Evolutionary conservation across 2,888 invertebrate genomes (phyloP).

Genomic region (Priocnemis perturbator): DNA sequence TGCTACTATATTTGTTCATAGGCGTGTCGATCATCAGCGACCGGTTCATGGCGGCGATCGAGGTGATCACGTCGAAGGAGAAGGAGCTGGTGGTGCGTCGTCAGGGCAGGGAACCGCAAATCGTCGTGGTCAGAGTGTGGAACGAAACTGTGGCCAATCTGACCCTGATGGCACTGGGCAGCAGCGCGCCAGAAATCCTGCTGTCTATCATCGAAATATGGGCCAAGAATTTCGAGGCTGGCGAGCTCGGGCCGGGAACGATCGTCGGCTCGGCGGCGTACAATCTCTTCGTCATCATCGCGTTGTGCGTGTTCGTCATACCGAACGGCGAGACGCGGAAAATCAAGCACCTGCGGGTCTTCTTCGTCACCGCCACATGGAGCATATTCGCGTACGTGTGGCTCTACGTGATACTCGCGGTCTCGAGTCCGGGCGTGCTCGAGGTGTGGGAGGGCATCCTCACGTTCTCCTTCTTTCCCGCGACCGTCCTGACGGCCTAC

Average conservation of each 20-base stretch:
- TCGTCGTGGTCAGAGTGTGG: slow-evolving; percentile 97
- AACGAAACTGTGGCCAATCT: slow-evolving; percentile 99
- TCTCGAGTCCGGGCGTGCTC: slow-evolving; percentile 90
- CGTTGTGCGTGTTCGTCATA: slow-evolving; percentile 94
- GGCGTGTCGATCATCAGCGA: slow-evolving; percentile 99
- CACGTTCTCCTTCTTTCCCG: slow-evolving; percentile 97
- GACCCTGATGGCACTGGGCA: slow-evolving; percentile 98
- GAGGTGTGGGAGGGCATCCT: slow-evolving; percentile 98
- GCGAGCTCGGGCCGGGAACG: slow-evolving; percentile 98
- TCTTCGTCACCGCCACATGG: slow-evolving; percentile 98
- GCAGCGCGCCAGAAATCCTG: slow-evolving; percentile 98
- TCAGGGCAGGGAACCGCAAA: slow-evolving; percentile 90
- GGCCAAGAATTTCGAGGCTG: slow-evolving; percentile 95
- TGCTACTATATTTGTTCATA: slow-evolving; percentile 95
- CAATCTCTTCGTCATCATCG: slow-evolving; percentile 98
- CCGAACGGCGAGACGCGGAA: slow-evolving; percentile 93
- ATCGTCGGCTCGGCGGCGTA: slow-evolving; percentile 99
- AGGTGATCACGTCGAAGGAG: slow-evolving; percentile 98
- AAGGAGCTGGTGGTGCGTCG: slow-evolving; percentile 94
- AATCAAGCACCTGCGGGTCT: slow-evolving; percentile 97
- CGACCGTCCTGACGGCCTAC: slow-evolving; percentile 96
- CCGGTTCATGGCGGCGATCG: slow-evolving; percentile 99
- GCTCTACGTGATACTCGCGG: slow-evolving; percentile 95
- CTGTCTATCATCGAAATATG: slow-evolving; percentile 98
- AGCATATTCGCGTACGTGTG: slow-evolving; percentile 99